These are phyloP conservation scores for Elaeidobius kamerunicus DNA, from an alignment of 2,888 invertebrate species.

Conservation along the genomic window DNA sequence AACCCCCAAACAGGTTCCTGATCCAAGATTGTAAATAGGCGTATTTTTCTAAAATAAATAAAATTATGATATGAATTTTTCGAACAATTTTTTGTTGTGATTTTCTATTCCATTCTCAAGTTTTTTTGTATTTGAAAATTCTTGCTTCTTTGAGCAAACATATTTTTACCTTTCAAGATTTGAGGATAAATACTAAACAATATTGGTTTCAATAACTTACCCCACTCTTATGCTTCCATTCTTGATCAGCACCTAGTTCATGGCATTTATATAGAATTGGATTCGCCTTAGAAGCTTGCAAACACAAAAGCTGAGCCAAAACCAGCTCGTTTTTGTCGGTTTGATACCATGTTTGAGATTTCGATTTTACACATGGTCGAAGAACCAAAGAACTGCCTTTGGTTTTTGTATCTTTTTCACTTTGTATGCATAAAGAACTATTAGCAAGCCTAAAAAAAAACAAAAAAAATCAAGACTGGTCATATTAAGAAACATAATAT, in stretches of 20 bases:
- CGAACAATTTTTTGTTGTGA: too few relatives aligned
- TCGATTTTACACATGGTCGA: slow-evolving; percentile 64
- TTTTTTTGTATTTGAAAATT: too few relatives aligned
- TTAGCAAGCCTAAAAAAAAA: slow-evolving; percentile 56
- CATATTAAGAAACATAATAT: not conserved
- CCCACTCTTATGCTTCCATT: slow-evolving; percentile 80
- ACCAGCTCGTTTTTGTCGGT: slow-evolving; percentile 81
- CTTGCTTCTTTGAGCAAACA: too few relatives aligned
- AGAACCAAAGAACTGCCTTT: slow-evolving; percentile 62
- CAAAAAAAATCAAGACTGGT: not conserved
- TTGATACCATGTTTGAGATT: slow-evolving; percentile 83
- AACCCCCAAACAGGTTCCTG: slow-evolving; percentile 77
- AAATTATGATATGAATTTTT: too few relatives aligned
- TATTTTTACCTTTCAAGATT: too few relatives aligned
- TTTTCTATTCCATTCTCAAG: too few relatives aligned
- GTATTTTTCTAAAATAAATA: slow-evolving; percentile 60
- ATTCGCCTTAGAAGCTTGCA: slow-evolving; percentile 66
- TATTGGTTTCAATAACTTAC: slow-evolving; percentile 58
- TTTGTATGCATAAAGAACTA: slow-evolving; percentile 74
- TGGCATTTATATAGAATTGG: slow-evolving; percentile 89
- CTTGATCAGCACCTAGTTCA: slow-evolving; percentile 86
- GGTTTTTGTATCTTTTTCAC: slow-evolving; percentile 70
- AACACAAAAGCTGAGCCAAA: slow-evolving; percentile 76
- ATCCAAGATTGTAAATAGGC: slow-evolving; percentile 82
- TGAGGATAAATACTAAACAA: too few relatives aligned